Conservation (phyloP, 2,888 invertebrate species). For the Coecobrya sp. region DNA sequence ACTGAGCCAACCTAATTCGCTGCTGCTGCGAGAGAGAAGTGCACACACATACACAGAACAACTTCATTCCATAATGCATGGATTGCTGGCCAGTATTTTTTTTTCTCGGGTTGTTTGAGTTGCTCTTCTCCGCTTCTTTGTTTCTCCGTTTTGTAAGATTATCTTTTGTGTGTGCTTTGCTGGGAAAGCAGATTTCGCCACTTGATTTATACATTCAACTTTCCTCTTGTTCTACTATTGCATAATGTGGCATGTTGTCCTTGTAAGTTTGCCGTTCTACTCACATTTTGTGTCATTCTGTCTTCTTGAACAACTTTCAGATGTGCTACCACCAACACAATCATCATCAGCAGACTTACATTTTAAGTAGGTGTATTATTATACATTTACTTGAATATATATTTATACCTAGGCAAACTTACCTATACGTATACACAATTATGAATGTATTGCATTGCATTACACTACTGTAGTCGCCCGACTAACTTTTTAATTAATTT, state of each 20-base stretch:
- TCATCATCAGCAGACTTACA: too few relatives aligned
- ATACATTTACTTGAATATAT: too few relatives aligned
- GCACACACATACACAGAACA: too few relatives aligned
- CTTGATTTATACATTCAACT: neutral
- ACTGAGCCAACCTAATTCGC: neutral
- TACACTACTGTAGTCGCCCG: neutral
- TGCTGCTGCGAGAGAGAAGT: too few relatives aligned
- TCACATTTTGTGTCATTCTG: neutral
- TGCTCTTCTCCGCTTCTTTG: too few relatives aligned
- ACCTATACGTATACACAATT: too few relatives aligned
- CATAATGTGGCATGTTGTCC: neutral
- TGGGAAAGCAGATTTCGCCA: neutral
- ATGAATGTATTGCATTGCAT: too few relatives aligned
- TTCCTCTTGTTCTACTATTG: neutral
- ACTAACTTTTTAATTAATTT: neutral
- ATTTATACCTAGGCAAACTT: too few relatives aligned
- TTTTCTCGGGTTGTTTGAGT: too few relatives aligned
- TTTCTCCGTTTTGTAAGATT: neutral
- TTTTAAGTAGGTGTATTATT: too few relatives aligned
- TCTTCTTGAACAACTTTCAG: neutral
- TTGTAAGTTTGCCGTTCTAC: neutral
- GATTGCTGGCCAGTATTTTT: neutral
- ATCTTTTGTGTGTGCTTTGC: neutral
- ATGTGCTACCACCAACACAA: neutral
- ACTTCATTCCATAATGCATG: constrained; percentile 17